phyloP scores from a whole-genome alignment of 2,113 vertebrate species.

The Macquaria australasica region DNA sequence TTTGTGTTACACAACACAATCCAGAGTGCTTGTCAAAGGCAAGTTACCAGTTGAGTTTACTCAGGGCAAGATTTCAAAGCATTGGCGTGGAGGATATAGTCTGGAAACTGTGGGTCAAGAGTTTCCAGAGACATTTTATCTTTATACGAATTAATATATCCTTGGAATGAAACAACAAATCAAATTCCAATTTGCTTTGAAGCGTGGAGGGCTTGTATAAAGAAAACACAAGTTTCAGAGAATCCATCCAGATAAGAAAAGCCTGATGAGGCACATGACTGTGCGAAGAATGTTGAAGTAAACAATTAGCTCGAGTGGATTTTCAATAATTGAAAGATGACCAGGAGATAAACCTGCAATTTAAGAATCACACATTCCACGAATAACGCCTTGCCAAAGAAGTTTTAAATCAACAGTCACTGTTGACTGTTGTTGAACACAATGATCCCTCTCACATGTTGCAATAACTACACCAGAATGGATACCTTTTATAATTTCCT shows the following conservation, averaged over 20 bases:
- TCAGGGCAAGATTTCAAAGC: conserved; percentile 42
- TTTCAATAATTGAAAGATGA: conserved; percentile 29
- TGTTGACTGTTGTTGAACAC: not conserved
- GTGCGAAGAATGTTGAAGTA: conserved; percentile 4
- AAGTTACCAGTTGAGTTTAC: conserved; percentile 42
- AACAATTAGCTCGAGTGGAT: conserved; percentile 15
- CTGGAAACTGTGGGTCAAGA: conserved; percentile 24
- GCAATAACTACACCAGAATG: not conserved
- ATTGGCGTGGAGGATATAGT: conserved; percentile 17
- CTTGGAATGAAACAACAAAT: conserved; percentile 32
- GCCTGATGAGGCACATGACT: not conserved
- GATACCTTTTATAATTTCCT: not conserved
- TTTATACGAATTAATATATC: conserved; percentile 23
- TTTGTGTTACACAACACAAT: conserved; percentile 53
- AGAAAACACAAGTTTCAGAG: conserved; percentile 14
- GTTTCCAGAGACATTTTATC: conserved; percentile 27
- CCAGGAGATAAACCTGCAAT: not conserved
- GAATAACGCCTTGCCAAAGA: not conserved
- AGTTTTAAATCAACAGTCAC: not conserved
- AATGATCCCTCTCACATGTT: not conserved
- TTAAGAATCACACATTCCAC: not conserved
- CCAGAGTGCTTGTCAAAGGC: conserved; percentile 44
- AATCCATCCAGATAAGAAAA: not conserved
- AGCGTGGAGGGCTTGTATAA: not conserved
- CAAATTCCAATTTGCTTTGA: conserved; percentile 13